Evolutionary conservation across 2,797 vertebrate genomes (phyloP).

Genomic region (Forpus xanthops): DNA sequence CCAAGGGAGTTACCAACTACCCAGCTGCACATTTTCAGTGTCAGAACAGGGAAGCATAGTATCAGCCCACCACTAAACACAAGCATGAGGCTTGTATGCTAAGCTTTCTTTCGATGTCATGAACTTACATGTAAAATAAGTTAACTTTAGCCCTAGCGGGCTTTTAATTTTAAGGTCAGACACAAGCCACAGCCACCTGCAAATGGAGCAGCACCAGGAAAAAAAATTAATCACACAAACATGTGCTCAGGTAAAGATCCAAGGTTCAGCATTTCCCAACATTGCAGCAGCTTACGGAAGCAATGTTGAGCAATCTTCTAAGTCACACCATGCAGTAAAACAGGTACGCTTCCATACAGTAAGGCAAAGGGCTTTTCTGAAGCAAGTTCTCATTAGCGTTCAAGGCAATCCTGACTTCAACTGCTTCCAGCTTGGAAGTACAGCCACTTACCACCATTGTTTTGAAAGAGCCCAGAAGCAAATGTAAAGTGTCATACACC

Average conservation of each 20-base stretch:
- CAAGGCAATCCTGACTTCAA: background rate
- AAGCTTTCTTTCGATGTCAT: background rate
- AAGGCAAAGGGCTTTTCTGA: background rate
- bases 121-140: background rate
- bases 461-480: background rate
- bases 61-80: background rate
- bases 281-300: background rate
- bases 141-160: background rate
- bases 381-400: background rate
- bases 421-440: background rate
- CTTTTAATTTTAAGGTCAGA: background rate
- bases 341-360: background rate
- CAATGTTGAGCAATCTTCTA: background rate
- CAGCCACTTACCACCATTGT: background rate
- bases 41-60: background rate
- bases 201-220: background rate
- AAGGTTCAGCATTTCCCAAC: background rate
- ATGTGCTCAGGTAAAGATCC: background rate
- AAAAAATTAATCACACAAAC: background rate
- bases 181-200: background rate
- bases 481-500: rapidly evolving
- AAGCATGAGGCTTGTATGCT: background rate
- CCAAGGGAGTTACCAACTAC: rapidly evolving
- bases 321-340: background rate
- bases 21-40: rapidly evolving